phyloP scores from a whole-genome alignment of 2,888 invertebrate genomes.

The Idaea dimidiata region DNA sequence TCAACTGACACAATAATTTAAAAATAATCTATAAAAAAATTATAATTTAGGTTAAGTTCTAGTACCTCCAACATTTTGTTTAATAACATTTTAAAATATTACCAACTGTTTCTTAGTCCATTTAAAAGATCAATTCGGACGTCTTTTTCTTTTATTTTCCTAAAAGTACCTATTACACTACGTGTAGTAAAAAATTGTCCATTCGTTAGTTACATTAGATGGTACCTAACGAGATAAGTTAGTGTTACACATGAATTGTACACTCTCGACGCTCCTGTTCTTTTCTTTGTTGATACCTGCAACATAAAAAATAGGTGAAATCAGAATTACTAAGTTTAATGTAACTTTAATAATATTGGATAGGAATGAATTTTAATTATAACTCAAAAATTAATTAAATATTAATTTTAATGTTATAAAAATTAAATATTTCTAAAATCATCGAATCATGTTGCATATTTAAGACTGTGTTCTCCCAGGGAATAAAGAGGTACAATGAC shows the following conservation, averaged over 20 bases:
- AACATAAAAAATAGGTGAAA: constrained; percentile 27
- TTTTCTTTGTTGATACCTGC: constrained; percentile 86
- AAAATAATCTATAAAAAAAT: not conserved
- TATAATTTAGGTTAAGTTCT: not conserved
- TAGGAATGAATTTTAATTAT: too few relatives aligned
- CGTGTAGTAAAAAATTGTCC: constrained; percentile 6
- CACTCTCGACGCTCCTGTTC: constrained; percentile 87
- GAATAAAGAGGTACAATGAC: too few relatives aligned
- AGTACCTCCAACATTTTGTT: not conserved
- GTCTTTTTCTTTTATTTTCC: not conserved
- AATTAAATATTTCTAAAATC: too few relatives aligned
- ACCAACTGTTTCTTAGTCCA: not conserved
- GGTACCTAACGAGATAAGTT: constrained; percentile 32
- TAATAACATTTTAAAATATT: not conserved
- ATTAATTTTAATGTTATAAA: too few relatives aligned
- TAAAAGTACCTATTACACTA: not conserved
- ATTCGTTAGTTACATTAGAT: constrained; percentile 24
- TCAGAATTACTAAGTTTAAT: too few relatives aligned
- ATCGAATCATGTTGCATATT: too few relatives aligned
- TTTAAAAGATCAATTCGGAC: not conserved
- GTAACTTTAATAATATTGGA: too few relatives aligned
- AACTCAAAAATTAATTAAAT: too few relatives aligned
- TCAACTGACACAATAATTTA: not conserved
- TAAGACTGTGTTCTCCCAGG: too few relatives aligned
- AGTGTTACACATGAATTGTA: constrained; percentile 85